Percentiles rank a stretch among this genome's conserved stretches.
phyloP scores from a whole-genome alignment of 2,797 vertebrate species.

The Picus viridis region DNA sequence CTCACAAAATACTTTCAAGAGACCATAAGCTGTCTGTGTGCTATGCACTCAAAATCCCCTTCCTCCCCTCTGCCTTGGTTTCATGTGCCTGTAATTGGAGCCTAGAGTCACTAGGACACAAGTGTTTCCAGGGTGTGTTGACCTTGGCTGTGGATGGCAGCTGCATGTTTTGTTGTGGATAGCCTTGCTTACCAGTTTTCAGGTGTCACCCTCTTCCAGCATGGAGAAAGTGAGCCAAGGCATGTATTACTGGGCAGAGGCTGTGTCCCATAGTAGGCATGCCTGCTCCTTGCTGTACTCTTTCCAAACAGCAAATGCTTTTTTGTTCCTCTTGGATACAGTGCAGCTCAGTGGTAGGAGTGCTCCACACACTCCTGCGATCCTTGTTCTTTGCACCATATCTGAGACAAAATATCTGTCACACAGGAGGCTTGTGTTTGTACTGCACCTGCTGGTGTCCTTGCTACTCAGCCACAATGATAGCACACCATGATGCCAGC shows the following conservation, averaged over 20 bases:
- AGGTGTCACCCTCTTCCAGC: neutral
- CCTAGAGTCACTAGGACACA: neutral
- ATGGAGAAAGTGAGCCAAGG: neutral
- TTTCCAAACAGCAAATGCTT: neutral
- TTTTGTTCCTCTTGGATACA: neutral
- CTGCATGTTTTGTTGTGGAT: neutral
- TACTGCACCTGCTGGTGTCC: neutral
- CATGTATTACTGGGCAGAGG: neutral
- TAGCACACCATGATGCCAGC: neutral
- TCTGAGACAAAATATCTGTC: neutral
- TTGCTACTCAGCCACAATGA: neutral
- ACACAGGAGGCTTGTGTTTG: neutral
- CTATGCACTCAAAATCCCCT: neutral
- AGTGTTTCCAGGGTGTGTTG: conserved; percentile 9
- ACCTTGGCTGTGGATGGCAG: neutral
- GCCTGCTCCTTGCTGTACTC: neutral
- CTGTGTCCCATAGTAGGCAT: neutral
- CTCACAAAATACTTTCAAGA: neutral
- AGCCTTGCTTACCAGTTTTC: conserved; percentile 10
- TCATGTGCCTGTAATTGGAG: neutral
- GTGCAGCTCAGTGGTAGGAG: neutral
- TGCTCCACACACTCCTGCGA: neutral
- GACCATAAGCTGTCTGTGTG: conserved; percentile 19
- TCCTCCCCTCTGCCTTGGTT: neutral
- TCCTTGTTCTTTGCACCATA: neutral